A percentile compares a stretch with the other conserved stretches of the same genome.
Evolutionary conservation across 2,888 invertebrate species (phyloP).

Genomic region (Aplocera efformata): DNA sequence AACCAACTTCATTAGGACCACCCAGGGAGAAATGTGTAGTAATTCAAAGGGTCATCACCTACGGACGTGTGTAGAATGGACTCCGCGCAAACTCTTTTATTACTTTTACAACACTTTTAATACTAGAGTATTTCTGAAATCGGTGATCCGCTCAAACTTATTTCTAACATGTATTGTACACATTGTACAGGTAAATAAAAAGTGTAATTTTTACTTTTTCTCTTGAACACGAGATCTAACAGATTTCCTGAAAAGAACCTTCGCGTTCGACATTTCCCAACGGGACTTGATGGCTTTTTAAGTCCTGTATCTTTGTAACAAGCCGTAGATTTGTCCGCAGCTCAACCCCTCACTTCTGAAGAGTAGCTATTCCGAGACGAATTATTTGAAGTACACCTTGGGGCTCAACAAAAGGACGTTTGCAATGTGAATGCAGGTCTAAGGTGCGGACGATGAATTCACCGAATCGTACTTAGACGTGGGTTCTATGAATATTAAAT

Average conservation of each 20-base stretch:
- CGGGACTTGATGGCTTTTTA: constrained; percentile 61
- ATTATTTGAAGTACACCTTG: constrained; percentile 72
- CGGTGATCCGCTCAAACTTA: no score
- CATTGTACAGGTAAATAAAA: no score
- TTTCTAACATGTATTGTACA: no score
- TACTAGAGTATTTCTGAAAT: no score
- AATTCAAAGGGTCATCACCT: no score
- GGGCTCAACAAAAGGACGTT: constrained; percentile 65
- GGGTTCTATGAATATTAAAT: constrained; percentile 78
- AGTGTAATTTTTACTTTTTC: constrained; percentile 15
- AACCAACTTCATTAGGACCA: no score
- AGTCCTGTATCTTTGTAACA: constrained; percentile 61
- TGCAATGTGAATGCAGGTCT: constrained; percentile 72
- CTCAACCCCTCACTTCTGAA: constrained; percentile 55
- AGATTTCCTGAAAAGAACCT: constrained; percentile 46
- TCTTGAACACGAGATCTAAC: constrained; percentile 23
- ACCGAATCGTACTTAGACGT: constrained; percentile 76
- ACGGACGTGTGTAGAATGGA: no score
- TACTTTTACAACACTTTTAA: no score
- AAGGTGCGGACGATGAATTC: constrained; percentile 76
- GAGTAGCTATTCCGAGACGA: constrained; percentile 68
- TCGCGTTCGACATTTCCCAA: constrained; percentile 46
- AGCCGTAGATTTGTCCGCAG: constrained; percentile 50
- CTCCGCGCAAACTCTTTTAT: no score
- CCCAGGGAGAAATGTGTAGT: no score